phyloP scores from a whole-genome alignment of 2,797 vertebrate genomes.

The Clamator glandarius region DNA sequence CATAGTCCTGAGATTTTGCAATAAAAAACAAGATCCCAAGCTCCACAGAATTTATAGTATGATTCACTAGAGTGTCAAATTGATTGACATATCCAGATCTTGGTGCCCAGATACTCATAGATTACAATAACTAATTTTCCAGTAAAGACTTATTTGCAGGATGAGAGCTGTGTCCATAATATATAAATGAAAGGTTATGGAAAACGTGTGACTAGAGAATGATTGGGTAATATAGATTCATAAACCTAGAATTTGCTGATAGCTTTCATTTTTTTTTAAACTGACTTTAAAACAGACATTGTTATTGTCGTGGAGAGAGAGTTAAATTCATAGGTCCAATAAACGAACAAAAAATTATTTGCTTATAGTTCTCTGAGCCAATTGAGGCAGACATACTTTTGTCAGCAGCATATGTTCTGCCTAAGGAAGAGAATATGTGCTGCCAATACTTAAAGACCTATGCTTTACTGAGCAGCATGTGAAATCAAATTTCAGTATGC shows the following conservation, averaged over 20 bases:
- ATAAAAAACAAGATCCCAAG: background rate
- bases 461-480: background rate
- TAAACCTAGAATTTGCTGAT: background rate
- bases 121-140: background rate
- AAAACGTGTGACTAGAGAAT: background rate
- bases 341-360: background rate
- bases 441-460: background rate
- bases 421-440: background rate
- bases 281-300: background rate
- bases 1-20: background rate
- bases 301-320: background rate
- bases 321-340: background rate
- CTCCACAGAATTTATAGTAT: background rate
- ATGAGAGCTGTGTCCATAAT: background rate
- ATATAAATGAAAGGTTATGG: background rate
- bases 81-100: background rate
- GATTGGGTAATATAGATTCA: background rate
- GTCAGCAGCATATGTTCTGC: background rate
- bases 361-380: background rate
- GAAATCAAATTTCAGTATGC: background rate
- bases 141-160: background rate
- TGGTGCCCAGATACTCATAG: background rate
- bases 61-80: fast-evolving
- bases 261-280: background rate
- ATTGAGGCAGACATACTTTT: background rate